Conservation (phyloP, 2,797 vertebrate species). For the Micropoecilia bifurca region DNA sequence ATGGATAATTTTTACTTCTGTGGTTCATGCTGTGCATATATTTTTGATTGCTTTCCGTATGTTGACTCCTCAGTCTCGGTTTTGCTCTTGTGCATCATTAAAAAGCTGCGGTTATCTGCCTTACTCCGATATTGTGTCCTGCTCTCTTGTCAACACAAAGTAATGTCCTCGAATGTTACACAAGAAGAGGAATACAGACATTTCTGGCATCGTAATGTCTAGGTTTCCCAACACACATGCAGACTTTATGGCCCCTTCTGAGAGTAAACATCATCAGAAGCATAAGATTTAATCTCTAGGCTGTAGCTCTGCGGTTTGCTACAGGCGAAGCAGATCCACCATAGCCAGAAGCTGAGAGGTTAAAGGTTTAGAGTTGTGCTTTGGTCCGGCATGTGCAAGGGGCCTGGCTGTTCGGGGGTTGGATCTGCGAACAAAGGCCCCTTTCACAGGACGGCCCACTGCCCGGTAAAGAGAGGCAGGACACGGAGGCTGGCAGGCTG, state of each 20-base stretch:
- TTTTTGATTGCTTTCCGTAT: not conserved
- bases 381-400: constrained; percentile 68
- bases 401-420: constrained; percentile 68
- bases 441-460: constrained; percentile 74
- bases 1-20: not conserved
- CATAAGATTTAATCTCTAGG: constrained; percentile 32
- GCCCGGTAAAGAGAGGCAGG: constrained; percentile 65
- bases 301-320: constrained; percentile 27
- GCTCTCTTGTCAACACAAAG: constrained; percentile 4
- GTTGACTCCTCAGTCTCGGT: not conserved
- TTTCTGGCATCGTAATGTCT: not conserved
- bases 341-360: constrained; percentile 56
- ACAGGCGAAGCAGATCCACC: constrained; percentile 24
- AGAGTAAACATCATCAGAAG: constrained; percentile 53
- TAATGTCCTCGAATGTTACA: not conserved
- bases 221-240: not conserved
- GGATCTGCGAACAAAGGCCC: constrained; percentile 75
- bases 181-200: not conserved
- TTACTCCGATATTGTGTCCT: not conserved
- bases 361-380: constrained; percentile 74
- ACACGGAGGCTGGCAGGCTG: constrained; percentile 61
- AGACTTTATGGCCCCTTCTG: constrained; percentile 8
- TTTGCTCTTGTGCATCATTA: not conserved
- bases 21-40: not conserved
- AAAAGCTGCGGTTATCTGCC: not conserved